Percentiles rank a stretch among this genome's conserved stretches.
phyloP scores from a whole-genome alignment of 2,113 vertebrate genomes.

The Chaetodon auriga region DNA sequence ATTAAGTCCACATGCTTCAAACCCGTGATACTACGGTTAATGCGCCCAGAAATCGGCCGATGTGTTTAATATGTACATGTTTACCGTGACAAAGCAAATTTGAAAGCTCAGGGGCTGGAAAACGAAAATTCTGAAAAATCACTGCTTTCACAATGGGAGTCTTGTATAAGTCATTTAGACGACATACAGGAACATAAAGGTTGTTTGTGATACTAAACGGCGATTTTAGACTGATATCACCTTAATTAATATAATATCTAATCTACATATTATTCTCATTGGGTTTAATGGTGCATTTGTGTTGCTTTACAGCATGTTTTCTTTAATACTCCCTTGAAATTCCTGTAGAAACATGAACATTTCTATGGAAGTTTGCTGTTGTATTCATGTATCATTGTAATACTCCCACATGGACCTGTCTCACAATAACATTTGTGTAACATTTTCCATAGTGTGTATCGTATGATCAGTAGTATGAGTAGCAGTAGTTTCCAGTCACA shows the following conservation, averaged over 20 bases:
- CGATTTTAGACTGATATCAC: neutral
- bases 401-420: neutral
- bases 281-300: neutral
- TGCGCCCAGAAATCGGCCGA: neutral
- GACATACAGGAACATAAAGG: neutral
- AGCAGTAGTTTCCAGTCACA: neutral
- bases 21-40: neutral
- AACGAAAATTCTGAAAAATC: neutral
- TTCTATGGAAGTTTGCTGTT: neutral
- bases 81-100: neutral
- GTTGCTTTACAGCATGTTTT: neutral
- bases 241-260: neutral
- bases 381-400: neutral
- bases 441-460: conserved; percentile 4
- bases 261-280: neutral
- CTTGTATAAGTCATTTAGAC: neutral
- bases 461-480: neutral
- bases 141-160: neutral
- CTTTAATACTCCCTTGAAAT: neutral
- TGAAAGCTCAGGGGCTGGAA: neutral
- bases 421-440: conserved; percentile 17
- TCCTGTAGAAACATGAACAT: neutral
- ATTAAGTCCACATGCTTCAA: neutral
- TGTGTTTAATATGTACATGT: neutral
- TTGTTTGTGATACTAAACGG: neutral